Conservation (phyloP, 2,113 vertebrate species). For the Promerops cafer region DNA sequence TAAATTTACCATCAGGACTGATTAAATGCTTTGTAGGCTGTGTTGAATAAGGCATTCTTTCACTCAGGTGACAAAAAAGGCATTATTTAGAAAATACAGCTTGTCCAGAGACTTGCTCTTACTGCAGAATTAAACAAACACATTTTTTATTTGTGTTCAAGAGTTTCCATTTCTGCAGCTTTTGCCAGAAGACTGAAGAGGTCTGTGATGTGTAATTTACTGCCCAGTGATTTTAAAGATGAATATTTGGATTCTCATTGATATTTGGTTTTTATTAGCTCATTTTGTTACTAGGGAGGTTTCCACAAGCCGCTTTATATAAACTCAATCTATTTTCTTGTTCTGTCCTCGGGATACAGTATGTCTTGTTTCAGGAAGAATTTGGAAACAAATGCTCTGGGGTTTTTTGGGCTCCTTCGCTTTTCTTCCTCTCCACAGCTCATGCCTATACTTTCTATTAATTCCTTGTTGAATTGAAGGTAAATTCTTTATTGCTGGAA, state of each 20-base stretch:
- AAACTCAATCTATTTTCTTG: background rate
- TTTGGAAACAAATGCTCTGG: background rate
- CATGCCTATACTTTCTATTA: background rate
- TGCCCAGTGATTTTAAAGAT: slow-evolving; percentile 20
- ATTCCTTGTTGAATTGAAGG: background rate
- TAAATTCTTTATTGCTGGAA: background rate
- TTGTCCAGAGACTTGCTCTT: background rate
- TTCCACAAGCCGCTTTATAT: slow-evolving; percentile 12
- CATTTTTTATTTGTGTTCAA: background rate
- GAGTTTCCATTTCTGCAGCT: background rate
- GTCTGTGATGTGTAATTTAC: slow-evolving; percentile 8
- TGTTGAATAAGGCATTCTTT: background rate
- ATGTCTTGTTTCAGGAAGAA: background rate
- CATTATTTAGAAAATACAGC: background rate
- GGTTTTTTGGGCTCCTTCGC: background rate
- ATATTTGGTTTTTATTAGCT: slow-evolving; percentile 37
- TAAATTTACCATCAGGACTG: background rate
- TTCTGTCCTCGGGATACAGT: background rate
- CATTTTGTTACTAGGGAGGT: background rate
- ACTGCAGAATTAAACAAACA: slow-evolving; percentile 17
- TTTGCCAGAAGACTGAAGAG: slow-evolving; percentile 17
- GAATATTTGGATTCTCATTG: slow-evolving; percentile 23
- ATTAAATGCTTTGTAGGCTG: background rate
- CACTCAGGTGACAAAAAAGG: background rate
- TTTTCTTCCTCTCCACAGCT: background rate